phyloP scores from a whole-genome alignment of 2,797 vertebrate genomes.

The Phoxinus dragarum region DNA sequence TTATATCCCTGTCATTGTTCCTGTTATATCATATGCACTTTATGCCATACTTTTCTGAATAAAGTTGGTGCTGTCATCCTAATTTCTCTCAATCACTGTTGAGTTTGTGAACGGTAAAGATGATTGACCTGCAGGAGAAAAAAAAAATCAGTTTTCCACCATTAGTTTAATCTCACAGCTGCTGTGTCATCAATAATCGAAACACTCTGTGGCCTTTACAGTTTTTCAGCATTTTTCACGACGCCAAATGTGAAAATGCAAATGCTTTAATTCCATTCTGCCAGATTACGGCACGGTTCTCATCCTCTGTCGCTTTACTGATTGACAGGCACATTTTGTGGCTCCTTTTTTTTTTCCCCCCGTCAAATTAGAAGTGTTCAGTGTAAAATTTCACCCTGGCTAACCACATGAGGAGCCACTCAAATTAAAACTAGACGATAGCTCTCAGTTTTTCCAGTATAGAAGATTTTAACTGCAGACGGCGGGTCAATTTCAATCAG shows the following conservation, averaged over 20 bases:
- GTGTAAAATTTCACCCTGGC: slow-evolving; percentile 58
- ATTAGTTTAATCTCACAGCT: slow-evolving; percentile 55
- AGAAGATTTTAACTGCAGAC: slow-evolving; percentile 65
- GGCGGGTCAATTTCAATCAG: slow-evolving; percentile 71
- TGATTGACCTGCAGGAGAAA: slow-evolving; percentile 11
- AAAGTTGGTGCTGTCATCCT: background rate
- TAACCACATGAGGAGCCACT: slow-evolving; percentile 66
- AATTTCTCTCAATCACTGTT: background rate
- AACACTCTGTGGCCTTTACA: slow-evolving; percentile 47
- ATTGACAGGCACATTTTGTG: slow-evolving; percentile 63
- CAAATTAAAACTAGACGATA: slow-evolving; percentile 66
- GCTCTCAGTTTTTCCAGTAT: slow-evolving; percentile 54
- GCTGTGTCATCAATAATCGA: slow-evolving; percentile 51
- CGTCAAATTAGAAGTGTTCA: slow-evolving; percentile 63
- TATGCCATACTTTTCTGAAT: background rate
- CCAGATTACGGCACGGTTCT: slow-evolving; percentile 49
- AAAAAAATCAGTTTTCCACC: slow-evolving; percentile 29
- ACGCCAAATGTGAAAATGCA: slow-evolving; percentile 56
- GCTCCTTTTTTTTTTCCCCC: slow-evolving; percentile 53
- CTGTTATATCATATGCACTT: background rate
- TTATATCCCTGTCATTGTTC: too few relatives aligned
- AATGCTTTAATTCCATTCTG: slow-evolving; percentile 57
- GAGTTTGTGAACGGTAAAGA: background rate
- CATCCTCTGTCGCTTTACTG: slow-evolving; percentile 47
- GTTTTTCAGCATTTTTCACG: slow-evolving; percentile 39